Conservation (phyloP, 2,797 vertebrate genomes). For the Fistularia commersonii region DNA sequence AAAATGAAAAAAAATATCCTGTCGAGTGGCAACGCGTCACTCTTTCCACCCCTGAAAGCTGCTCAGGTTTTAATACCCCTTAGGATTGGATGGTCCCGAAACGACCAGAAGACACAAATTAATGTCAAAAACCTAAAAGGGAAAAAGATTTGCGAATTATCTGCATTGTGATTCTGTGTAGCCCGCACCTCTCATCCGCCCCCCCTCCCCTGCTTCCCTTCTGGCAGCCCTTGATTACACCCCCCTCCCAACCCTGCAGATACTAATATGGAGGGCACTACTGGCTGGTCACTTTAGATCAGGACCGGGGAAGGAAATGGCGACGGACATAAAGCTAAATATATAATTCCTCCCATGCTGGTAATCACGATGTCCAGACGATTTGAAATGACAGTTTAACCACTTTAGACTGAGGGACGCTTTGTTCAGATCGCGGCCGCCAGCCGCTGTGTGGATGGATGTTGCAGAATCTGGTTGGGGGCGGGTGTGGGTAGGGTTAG, state of each 20-base stretch:
- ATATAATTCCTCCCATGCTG: conserved; percentile 78
- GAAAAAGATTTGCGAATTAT: conserved; percentile 17
- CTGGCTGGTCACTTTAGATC: conserved; percentile 81
- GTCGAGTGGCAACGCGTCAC: too few relatives aligned
- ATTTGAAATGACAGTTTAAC: conserved; percentile 91
- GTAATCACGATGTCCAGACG: conserved; percentile 85
- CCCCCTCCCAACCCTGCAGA: conserved; percentile 66
- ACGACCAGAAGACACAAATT: neutral
- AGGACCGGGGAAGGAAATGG: conserved; percentile 88
- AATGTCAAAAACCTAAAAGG: too few relatives aligned
- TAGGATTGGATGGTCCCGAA: too few relatives aligned
- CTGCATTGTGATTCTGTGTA: conserved; percentile 42
- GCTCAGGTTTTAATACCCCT: too few relatives aligned
- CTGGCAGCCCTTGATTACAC: conserved; percentile 74
- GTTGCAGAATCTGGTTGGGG: conserved; percentile 28
- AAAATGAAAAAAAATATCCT: too few relatives aligned
- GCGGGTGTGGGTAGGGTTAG: conserved; percentile 39
- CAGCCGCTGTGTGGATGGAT: conserved; percentile 39
- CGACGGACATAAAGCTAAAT: conserved; percentile 87
- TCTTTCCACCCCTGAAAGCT: too few relatives aligned
- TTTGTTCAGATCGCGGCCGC: conserved; percentile 63
- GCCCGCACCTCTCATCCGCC: conserved; percentile 28
- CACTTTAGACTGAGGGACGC: conserved; percentile 82
- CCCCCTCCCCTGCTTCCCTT: conserved; percentile 25
- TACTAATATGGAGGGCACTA: conserved; percentile 70